Evolutionary conservation across 1,140 invertebrate genomes (phyloP), one percentile per base, ranked within the genome.

Genomic region (Hirudo medicinalis): DNA sequence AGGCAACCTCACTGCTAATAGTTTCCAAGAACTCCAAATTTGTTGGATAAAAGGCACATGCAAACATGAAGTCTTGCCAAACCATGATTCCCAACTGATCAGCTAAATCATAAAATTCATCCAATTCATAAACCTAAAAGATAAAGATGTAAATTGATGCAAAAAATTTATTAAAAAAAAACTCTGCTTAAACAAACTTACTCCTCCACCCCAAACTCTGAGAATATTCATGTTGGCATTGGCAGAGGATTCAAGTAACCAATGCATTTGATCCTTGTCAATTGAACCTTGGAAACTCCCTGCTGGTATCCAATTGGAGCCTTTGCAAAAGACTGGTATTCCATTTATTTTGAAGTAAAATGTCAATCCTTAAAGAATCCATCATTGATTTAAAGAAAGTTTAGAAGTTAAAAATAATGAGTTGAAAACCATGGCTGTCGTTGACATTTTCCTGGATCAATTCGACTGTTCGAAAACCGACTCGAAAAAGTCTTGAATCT

Each of bases 151-250:
- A 63, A 63, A 32, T 63, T 63, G 57, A 57, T 25, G 57, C 9
- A 11, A 25, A 13, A 8, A 63, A 25, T 22, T 32, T 27, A 68
- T 8, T 15, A n/a, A 70, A 70, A 22, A 49, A 53, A 29, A 22
- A 20, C 27, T 40, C 22, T 11, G 55, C 29, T 25, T 53, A 70
- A 40, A 53, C 22, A n/a, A n/a, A 70, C 79, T 76, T 70, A 80
- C 79, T 71, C 81, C 96, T 54, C 96, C 96, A 27, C 96, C 96
- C 96, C 96, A 99, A 0, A 99, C 90, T 22, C 96, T 84, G 0
- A 99, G 80, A 87, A 93, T 91, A 78, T 96, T 94, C 89, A 95
- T 94, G 77, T 97, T 86, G 0, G 89, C 87, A 54, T 89, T 86
- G 74, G 86, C 87, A 0, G 88, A 88, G 0, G 91, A 88, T 40